Conservation (phyloP, 2,888 invertebrate species). For the Oxycera nigricornis region DNA sequence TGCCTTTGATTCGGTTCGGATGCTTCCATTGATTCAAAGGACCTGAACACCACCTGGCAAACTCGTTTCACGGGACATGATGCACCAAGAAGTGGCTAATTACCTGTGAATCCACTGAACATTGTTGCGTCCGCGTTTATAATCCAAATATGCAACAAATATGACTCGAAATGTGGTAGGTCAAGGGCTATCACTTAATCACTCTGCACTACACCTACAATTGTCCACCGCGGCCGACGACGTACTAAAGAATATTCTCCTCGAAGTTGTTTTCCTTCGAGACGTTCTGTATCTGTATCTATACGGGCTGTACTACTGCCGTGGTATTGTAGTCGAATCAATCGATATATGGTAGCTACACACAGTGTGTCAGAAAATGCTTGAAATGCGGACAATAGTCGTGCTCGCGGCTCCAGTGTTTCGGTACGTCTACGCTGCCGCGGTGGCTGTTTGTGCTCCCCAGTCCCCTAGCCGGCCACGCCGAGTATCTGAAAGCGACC, state of each 20-base stretch:
- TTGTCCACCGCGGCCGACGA: constrained; percentile 20
- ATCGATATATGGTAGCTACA: constrained; percentile 19
- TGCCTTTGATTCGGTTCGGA: too few species aligned
- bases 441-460: background rate
- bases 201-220: constrained; percentile 36
- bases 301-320: background rate
- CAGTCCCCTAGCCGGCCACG: background rate
- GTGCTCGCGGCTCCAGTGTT: constrained; percentile 45
- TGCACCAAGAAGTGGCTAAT: too few species aligned
- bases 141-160: constrained; percentile 39
- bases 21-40: too few species aligned
- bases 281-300: constrained; percentile 33
- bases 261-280: constrained; percentile 21
- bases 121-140: constrained; percentile 51
- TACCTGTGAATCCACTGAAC: constrained; percentile 62
- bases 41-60: too few species aligned
- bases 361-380: background rate
- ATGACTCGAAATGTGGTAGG: constrained; percentile 32
- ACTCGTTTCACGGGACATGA: too few species aligned
- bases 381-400: constrained; percentile 1
- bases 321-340: constrained; percentile 10
- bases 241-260: constrained; percentile 15
- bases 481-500: constrained; percentile 16
- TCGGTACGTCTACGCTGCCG: constrained; percentile 40
- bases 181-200: constrained; percentile 41